Percentiles rank a stretch among this genome's conserved stretches.
Conservation (phyloP, 2,113 vertebrate genomes). For the Mobula hypostoma region DNA sequence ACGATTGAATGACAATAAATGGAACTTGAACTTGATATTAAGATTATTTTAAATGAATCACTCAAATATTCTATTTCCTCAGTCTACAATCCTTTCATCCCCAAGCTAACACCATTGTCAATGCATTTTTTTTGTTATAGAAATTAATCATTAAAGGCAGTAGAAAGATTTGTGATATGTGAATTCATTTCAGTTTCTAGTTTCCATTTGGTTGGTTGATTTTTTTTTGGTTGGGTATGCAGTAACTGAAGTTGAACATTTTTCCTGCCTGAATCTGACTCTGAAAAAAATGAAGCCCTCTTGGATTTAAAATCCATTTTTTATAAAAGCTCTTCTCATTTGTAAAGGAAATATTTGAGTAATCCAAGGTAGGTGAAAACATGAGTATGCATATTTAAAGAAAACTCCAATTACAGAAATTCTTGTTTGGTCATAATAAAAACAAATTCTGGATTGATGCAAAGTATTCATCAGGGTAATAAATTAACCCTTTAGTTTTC, state of each 20-base stretch:
- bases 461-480: not conserved
- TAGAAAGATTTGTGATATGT: not conserved
- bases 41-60: not conserved
- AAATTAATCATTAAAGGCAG: not conserved
- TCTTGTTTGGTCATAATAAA: not conserved
- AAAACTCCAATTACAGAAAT: not conserved
- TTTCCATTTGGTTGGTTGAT: not conserved
- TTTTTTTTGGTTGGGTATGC: not conserved
- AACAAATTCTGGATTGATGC: not conserved
- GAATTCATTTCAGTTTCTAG: not conserved
- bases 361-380: not conserved
- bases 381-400: not conserved
- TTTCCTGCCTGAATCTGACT: not conserved
- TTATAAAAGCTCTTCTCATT: not conserved
- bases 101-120: not conserved
- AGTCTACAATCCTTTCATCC: too few relatives aligned
- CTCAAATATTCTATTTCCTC: not conserved
- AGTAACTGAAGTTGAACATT: not conserved
- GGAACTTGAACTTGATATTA: too few relatives aligned
- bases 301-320: not conserved
- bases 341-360: not conserved
- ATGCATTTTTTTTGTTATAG: not conserved
- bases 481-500: not conserved
- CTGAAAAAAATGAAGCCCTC: too few relatives aligned
- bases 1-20: too few relatives aligned